Evolutionary conservation across 2,797 vertebrate species (phyloP).

Genomic region (Tragopan temminckii): DNA sequence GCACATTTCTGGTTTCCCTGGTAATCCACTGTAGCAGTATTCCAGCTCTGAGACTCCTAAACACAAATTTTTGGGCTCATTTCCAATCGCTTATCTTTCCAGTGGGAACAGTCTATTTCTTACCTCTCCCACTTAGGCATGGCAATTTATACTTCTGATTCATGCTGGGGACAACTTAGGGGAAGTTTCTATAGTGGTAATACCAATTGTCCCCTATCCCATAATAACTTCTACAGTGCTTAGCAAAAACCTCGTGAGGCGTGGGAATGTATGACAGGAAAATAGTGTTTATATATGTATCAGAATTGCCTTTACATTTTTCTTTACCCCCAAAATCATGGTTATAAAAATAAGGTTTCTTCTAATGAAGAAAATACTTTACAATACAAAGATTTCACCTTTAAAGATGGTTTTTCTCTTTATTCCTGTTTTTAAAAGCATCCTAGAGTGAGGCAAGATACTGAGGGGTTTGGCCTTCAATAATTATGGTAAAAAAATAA

Average conservation of each 20-base stretch:
- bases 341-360: not conserved
- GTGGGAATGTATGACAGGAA: constrained; percentile 7
- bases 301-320: not conserved
- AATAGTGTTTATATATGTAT: not conserved
- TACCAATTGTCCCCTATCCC: constrained; percentile 49
- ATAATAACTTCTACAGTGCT: constrained; percentile 45
- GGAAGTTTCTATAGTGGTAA: constrained; percentile 50
- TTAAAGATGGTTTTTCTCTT: not conserved
- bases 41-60: constrained; percentile 62
- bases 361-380: not conserved
- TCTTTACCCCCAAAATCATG: not conserved
- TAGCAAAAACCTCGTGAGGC: not conserved
- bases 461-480: not conserved
- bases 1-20: constrained; percentile 61
- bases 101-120: constrained; percentile 69
- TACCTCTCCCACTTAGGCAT: constrained; percentile 57
- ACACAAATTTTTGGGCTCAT: constrained; percentile 68
- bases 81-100: constrained; percentile 72
- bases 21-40: constrained; percentile 58
- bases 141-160: constrained; percentile 65
- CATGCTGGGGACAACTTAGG: constrained; percentile 18
- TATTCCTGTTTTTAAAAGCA: not conserved
- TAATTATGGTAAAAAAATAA: constrained; percentile 34
- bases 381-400: not conserved
- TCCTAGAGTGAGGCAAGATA: not conserved